phyloP scores from a whole-genome alignment of 2,113 vertebrate species.

The human (Homo sapiens) region GRCh38 chr4:81515001-81515500 shows the following conservation, averaged over 20 bases:
- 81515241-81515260: not conserved
- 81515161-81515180: not conserved
- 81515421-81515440: not conserved
- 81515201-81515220: not conserved
- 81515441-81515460: not conserved
- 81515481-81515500: too few relatives aligned
- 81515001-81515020: not conserved
- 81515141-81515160: not conserved
- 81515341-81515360: not conserved
- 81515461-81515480: not conserved
- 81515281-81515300: not conserved
- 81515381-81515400: not conserved
- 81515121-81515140: not conserved
- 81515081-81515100: not conserved
- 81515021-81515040: not conserved
- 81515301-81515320: not conserved
- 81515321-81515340: too few relatives aligned
- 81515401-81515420: not conserved
- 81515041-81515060: not conserved
- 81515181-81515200: not conserved
- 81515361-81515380: too few relatives aligned
- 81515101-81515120: not conserved
- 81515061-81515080: not conserved
- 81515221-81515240: not conserved
- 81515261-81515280: not conserved